phyloP scores from a whole-genome alignment of 2,888 invertebrate species.

The Lasius platythorax region DNA sequence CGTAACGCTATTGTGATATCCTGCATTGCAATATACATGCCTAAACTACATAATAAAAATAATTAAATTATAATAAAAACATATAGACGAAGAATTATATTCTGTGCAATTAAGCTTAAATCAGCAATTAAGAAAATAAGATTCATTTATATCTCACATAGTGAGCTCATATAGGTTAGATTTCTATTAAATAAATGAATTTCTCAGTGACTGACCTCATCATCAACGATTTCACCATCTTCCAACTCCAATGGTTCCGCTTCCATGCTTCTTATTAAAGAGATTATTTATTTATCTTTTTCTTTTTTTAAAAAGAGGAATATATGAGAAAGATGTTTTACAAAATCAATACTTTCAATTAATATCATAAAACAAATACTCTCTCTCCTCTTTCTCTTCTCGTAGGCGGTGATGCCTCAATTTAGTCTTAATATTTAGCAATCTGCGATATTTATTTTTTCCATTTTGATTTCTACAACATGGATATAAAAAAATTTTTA shows the following conservation, averaged over 20 bases:
- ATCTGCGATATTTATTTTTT: not conserved
- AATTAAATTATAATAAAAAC: not conserved
- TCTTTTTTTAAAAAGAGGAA: conserved; percentile 5
- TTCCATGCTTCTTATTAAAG: conserved; percentile 85
- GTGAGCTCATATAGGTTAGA: conserved; percentile 68
- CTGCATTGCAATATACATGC: not conserved
- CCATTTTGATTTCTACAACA: not conserved
- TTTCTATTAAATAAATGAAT: conserved; percentile 68
- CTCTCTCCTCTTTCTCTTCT: not conserved
- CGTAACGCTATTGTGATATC: not conserved
- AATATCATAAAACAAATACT: not conserved
- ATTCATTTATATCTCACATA: not conserved
- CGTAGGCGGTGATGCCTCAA: not conserved
- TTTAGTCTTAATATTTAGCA: not conserved
- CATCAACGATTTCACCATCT: conserved; percentile 89
- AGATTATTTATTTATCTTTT: not conserved
- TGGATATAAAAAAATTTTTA: not conserved
- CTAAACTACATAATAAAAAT: not conserved
- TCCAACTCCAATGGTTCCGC: conserved; percentile 88
- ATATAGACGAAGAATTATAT: not conserved
- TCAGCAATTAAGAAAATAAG: not conserved
- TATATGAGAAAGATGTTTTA: not conserved
- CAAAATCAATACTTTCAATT: not conserved
- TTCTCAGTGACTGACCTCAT: conserved; percentile 87
- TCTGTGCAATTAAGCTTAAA: not conserved